Evolutionary conservation across 2,113 vertebrate species (phyloP), one percentile per base, ranked within the genome.

Genomic region (Grus americana): DNA sequence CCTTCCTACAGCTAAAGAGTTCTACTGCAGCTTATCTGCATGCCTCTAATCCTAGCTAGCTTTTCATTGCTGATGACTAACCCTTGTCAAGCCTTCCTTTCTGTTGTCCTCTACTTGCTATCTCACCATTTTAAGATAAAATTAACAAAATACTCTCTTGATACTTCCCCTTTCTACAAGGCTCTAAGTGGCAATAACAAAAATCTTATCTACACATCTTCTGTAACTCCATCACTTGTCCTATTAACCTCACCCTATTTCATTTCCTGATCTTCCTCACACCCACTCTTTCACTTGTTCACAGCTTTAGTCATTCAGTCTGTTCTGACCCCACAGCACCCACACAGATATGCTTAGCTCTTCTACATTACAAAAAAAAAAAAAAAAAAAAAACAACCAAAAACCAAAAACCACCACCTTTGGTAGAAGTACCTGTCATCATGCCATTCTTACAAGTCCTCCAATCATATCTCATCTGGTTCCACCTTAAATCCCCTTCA

Each of bases 1-100:
- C 65, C 59, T 52, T 26, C 87, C 79, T 46, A 52, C 63, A 86
- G 59, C 85, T 85, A 10, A 50, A 75, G 40, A 57, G 42, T 49
- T 94, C 57, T 47, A 27, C 78, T 86, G 80, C 76, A 81, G 59
- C 40, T 91, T 87, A 71, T 74, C 76, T 74, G 63, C 46, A 50
- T 0, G 0, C 42, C 32, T 79, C 40, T 85, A 94, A 90, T 96
- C 50, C 81, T 61, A 58, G 30, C 7, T 27, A 66, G 52, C 36
- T 87, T 91, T 57, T 59, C 55, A 62, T 11, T 96, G 84, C 87
- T 88, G 76, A 47, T 78, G 67, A 38, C 88, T 91, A 94, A 76
- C 78, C 42, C 68, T 59, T 79, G n/a, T 62, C 62, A 95, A 84
- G 54, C 79, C 34, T 73, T 85, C 66, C 62, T 86, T 79, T 62